Evolutionary conservation across 2,113 vertebrate species (phyloP), one percentile per base, ranked within the genome.

Genomic region (Rhinoptilus africanus): DNA sequence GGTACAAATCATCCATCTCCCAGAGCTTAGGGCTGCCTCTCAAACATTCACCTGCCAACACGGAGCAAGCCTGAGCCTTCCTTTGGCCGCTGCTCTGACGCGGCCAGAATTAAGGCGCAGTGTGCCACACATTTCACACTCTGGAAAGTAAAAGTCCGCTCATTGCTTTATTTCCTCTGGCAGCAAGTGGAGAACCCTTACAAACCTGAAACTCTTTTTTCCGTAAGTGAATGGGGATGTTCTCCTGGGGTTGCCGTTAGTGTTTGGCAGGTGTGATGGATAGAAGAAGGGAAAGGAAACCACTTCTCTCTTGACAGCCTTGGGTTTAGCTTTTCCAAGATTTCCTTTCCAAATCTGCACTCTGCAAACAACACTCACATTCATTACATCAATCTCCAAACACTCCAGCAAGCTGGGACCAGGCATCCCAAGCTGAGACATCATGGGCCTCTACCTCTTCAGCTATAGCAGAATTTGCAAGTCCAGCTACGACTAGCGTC

Each of bases 311-410:
- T 24, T 35, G 82, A 73, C 69, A 89, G 69, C 9, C 56, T 80
- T 34, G 37, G 47, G 39, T 57, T 93, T n/a, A 43, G 69, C 19
- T 94, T 89, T 92, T 63, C 74, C 85, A 75, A 67, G 41, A 39
- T 57, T 92, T 95, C 51, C 78, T 85, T 81, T 92, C 69, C 94
- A 93, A 67, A 71, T 56, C 35, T 50, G 27, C 0, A 0, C 78
- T 94, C 73, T 78, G 82, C 78, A 85, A 89, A 76, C 73, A 90
- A 59, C 85, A 81, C 85, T 93, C 78, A 62, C 45, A 7, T 88
- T 96, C 71, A 27, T 81, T 48, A 37, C 93, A 96, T 93, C 93
- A 21, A 93, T 96, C 94, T 87, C 82, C 34, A 56, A 92, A 85
- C 95, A 63, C 88, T 47, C 20, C 5, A 66, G 93, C 13, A 34